A percentile compares a stretch with the other conserved stretches of the same genome.
Evolutionary conservation across 1,140 invertebrate species (phyloP).

Genomic region (Sarcophaga peregrina): DNA sequence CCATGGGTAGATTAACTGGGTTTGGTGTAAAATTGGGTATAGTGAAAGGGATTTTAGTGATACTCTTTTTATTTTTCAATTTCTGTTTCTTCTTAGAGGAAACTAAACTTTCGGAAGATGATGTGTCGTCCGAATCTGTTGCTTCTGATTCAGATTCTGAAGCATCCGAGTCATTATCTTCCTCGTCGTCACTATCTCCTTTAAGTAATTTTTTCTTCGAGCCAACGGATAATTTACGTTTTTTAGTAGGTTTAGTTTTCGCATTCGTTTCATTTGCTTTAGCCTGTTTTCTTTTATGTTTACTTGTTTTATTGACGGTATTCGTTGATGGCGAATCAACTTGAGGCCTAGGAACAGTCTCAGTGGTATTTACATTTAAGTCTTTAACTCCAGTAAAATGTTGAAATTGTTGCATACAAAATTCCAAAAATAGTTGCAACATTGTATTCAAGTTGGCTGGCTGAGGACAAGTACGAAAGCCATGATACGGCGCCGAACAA

Average conservation of each 20-base stretch:
- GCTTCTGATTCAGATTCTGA: neutral
- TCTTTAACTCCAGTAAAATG: constrained; percentile 50
- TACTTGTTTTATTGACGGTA: neutral
- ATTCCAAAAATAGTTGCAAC: constrained; percentile 58
- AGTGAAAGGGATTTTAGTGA: neutral
- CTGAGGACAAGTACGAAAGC: constrained; percentile 55
- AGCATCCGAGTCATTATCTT: neutral
- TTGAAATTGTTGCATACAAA: constrained; percentile 58
- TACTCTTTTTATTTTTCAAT: constrained; percentile 16
- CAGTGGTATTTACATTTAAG: constrained; percentile 42
- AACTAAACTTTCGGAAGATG: neutral
- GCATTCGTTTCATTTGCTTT: neutral
- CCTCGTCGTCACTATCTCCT: neutral
- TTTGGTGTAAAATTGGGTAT: neutral
- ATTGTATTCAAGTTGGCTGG: constrained; percentile 57
- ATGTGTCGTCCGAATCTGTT: neutral
- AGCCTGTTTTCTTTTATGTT: neutral
- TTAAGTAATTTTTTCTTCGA: neutral
- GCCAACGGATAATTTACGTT: neutral
- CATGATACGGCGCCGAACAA: constrained; percentile 56
- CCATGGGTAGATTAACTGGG: constrained; percentile 3
- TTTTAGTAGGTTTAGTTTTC: neutral
- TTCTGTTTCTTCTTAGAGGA: neutral
- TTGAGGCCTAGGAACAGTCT: constrained; percentile 7
- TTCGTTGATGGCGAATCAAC: neutral